A percentile compares a stretch with the other conserved stretches of the same genome.
Conservation (phyloP, 2,113 vertebrate genomes). For the Cricetomys ansorgei region DNA sequence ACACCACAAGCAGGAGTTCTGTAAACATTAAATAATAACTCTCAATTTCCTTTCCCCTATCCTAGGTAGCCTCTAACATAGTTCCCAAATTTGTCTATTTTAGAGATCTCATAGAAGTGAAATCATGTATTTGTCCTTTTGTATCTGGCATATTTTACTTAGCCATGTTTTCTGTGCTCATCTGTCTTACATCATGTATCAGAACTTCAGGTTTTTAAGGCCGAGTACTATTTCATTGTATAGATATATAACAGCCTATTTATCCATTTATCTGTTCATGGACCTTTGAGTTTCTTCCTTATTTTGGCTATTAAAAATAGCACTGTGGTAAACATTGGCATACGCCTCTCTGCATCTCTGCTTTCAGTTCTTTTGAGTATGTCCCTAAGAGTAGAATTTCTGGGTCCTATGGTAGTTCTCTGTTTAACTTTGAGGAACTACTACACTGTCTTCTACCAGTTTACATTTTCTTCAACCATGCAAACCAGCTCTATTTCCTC, state of each 20-base stretch:
- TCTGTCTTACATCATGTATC: neutral
- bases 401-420: neutral
- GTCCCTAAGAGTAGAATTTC: neutral
- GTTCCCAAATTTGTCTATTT: conserved; percentile 41
- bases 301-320: neutral
- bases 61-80: conserved; percentile 7
- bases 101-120: neutral
- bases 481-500: neutral
- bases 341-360: neutral
- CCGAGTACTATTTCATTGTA: neutral
- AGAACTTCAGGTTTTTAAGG: conserved; percentile 35
- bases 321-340: neutral
- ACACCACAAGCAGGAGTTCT: neutral
- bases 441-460: neutral
- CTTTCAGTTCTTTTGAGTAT: conserved; percentile 29
- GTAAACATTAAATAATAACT: neutral
- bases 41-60: neutral
- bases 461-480: neutral
- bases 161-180: conserved; percentile 36
- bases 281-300: neutral
- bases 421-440: neutral
- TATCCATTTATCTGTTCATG: neutral
- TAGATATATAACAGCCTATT: neutral
- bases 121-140: conserved; percentile 35
- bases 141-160: conserved; percentile 26